Conservation (phyloP, 2,888 invertebrate genomes). For the Dugesia japonica region DNA sequence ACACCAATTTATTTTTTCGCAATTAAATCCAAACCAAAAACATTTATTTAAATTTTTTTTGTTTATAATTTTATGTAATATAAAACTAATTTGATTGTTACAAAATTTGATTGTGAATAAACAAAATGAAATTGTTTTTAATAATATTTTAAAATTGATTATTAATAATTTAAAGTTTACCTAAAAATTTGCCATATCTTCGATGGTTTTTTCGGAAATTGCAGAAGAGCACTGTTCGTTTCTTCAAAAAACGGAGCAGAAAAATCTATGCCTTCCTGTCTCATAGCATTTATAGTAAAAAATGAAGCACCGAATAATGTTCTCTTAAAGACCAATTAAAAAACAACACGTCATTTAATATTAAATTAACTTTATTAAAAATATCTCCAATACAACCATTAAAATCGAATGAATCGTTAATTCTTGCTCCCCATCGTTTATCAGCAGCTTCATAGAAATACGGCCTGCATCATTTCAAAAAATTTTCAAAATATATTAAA, state of each 20-base stretch:
- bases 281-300: conserved; percentile 12
- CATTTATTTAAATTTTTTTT: too few relatives aligned
- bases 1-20: too few relatives aligned
- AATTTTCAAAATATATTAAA: too few relatives aligned
- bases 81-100: too few relatives aligned
- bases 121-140: too few relatives aligned
- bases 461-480: too few relatives aligned
- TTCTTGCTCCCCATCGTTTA: background rate
- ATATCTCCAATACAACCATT: conserved; percentile 4
- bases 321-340: background rate
- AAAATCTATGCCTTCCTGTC: background rate
- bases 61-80: too few relatives aligned
- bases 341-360: too few relatives aligned
- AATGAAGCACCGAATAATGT: background rate
- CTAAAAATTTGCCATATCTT: background rate
- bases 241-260: background rate
- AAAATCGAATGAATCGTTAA: background rate
- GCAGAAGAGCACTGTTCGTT: background rate
- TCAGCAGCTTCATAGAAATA: background rate
- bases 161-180: too few relatives aligned
- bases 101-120: too few relatives aligned
- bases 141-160: too few relatives aligned
- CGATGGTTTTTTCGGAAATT: background rate
- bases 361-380: background rate
- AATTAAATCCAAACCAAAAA: too few relatives aligned